These are phyloP conservation scores for Callosobruchus maculatus DNA, from an alignment of 2,888 invertebrate genomes.

Conservation along the genomic window DNA sequence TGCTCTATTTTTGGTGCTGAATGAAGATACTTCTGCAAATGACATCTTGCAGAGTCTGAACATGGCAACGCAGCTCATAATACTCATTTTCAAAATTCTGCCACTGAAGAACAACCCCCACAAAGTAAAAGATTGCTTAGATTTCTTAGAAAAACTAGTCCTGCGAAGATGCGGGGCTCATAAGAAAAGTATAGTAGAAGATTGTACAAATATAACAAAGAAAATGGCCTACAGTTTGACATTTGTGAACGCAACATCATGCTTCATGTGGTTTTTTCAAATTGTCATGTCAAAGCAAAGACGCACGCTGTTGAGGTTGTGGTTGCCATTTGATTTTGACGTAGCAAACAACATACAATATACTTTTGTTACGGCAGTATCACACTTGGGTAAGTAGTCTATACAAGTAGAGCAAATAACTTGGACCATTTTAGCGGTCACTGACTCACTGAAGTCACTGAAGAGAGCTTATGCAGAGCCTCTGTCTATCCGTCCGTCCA, in stretches of 20 bases:
- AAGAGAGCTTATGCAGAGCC: too few relatives aligned
- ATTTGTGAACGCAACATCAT: background rate
- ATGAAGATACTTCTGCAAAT: background rate
- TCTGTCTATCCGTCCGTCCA: too few relatives aligned
- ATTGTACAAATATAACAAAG: slow-evolving; percentile 2
- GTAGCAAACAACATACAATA: background rate
- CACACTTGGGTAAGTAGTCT: background rate
- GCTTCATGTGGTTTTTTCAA: slow-evolving; percentile 7
- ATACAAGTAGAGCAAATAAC: too few relatives aligned
- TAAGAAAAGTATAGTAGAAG: slow-evolving; percentile 3
- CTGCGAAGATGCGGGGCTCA: background rate
- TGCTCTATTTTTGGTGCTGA: slow-evolving; percentile 1
- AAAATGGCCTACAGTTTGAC: slow-evolving; percentile 1
- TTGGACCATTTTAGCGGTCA: too few relatives aligned
- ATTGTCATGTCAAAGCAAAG: slow-evolving; percentile 8
- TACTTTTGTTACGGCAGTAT: background rate
- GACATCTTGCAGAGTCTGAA: slow-evolving; percentile 1
- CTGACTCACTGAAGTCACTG: too few relatives aligned
- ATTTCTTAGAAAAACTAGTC: background rate
- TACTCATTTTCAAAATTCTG: slow-evolving; percentile 6
- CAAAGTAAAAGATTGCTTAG: background rate
- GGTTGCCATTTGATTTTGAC: slow-evolving; percentile 14
- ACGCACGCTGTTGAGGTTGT: slow-evolving; percentile 11
- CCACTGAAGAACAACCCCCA: slow-evolving; percentile 5
- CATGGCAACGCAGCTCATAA: slow-evolving; percentile 3